These are phyloP conservation scores for Hydroisotoma schaefferi DNA, from an alignment of 2,888 invertebrate genomes.

Conservation along the genomic window DNA sequence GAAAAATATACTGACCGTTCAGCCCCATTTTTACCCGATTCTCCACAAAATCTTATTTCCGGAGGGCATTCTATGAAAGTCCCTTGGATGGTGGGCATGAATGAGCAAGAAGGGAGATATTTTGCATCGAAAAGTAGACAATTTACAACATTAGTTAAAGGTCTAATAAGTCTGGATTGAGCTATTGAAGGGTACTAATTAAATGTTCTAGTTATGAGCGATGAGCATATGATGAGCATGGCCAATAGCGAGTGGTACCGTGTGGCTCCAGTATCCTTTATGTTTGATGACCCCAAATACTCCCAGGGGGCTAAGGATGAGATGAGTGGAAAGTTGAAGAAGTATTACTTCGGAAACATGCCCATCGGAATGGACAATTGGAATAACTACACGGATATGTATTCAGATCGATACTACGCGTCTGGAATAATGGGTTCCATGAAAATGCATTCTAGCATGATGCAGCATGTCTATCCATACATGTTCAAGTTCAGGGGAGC, in stretches of 20 bases:
- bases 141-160: background rate
- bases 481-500: conserved; percentile 14
- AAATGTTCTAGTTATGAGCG: conserved; percentile 18
- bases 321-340: conserved; percentile 14
- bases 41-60: conserved; percentile 12
- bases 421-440: conserved; percentile 54
- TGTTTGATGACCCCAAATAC: conserved; percentile 16
- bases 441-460: conserved; percentile 48
- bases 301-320: background rate
- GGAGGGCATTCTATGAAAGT: background rate
- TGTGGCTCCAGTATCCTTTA: conserved; percentile 37
- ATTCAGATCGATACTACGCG: conserved; percentile 56
- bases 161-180: background rate
- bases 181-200: background rate
- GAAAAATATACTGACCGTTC: background rate
- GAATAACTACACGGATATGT: conserved; percentile 48
- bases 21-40: conserved; percentile 8
- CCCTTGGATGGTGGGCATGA: conserved; percentile 53
- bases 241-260: conserved; percentile 30
- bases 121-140: conserved; percentile 4
- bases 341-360: conserved; percentile 25
- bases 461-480: conserved; percentile 16
- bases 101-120: conserved; percentile 54
- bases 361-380: conserved; percentile 9
- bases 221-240: conserved; percentile 15